These are phyloP conservation scores for Genyomyrus donnyi DNA, from an alignment of 2,113 vertebrate genomes.

Conservation along the genomic window DNA sequence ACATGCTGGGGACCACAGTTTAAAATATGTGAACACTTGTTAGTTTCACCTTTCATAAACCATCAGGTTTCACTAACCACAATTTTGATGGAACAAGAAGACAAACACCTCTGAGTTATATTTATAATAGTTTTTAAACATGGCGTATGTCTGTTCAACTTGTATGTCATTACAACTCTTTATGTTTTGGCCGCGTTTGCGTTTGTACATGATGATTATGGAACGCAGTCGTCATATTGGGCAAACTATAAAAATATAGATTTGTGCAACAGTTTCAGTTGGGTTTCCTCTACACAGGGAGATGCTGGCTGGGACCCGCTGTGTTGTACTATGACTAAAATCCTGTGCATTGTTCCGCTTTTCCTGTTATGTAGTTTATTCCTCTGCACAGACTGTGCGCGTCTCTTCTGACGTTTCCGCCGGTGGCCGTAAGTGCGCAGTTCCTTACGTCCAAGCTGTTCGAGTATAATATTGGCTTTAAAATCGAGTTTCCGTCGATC, in stretches of 20 bases:
- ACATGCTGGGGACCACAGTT: not conserved
- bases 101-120: not conserved
- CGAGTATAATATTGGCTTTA: not conserved
- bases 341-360: conserved; percentile 30
- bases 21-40: not conserved
- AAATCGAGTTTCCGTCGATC: not conserved
- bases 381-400: conserved; percentile 12
- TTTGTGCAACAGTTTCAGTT: not conserved
- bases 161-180: not conserved
- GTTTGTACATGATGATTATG: not conserved
- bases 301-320: not conserved
- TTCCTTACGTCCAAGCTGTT: not conserved
- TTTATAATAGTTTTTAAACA: not conserved
- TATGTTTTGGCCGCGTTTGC: not conserved
- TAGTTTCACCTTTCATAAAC: not conserved
- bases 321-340: not conserved
- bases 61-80: not conserved
- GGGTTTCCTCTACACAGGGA: not conserved
- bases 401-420: conserved; percentile 18
- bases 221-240: not conserved
- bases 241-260: not conserved
- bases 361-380: conserved; percentile 36
- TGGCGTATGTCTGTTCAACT: not conserved
- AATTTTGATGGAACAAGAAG: not conserved
- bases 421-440: not conserved